phyloP scores from a whole-genome alignment of 2,888 invertebrate species.

The Homarus gammarus region DNA sequence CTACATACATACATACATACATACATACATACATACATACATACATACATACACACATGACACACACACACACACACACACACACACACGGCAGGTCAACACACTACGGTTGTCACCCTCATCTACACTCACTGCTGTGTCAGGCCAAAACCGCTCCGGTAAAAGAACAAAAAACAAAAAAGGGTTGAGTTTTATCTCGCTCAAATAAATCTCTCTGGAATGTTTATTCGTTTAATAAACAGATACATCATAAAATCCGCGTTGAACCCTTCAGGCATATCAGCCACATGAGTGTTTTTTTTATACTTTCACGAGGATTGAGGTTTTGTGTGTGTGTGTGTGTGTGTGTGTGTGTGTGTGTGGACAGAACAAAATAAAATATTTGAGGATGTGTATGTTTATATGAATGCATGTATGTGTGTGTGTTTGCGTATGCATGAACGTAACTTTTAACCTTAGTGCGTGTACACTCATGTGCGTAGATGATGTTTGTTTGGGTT shows the following conservation, averaged over 20 bases:
- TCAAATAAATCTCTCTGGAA: constrained; percentile 17
- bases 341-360: constrained; percentile 14
- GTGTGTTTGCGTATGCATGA: constrained; percentile 14
- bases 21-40: background rate
- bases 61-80: constrained; percentile 47
- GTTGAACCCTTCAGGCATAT: background rate
- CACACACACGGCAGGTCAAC: constrained; percentile 9
- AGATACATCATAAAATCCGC: constrained; percentile 5
- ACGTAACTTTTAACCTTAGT: background rate
- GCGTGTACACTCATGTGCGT: too few relatives aligned
- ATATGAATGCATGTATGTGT: background rate
- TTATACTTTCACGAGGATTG: background rate
- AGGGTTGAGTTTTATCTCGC: too few relatives aligned
- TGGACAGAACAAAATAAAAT: background rate
- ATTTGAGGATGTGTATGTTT: background rate
- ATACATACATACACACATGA: constrained; percentile 28
- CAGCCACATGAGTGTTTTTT: constrained; percentile 5
- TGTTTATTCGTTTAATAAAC: constrained; percentile 23
- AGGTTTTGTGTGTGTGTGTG: background rate
- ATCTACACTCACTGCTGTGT: background rate
- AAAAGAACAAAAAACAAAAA: constrained; percentile 19
- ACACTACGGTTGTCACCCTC: too few relatives aligned
- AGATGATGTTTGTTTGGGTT: too few relatives aligned
- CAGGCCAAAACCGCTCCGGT: background rate
- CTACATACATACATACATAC: constrained; percentile 13